Evolutionary conservation across 1,140 invertebrate species (phyloP), one percentile per base, ranked within the genome.

Genomic region (Cyclina sinensis): DNA sequence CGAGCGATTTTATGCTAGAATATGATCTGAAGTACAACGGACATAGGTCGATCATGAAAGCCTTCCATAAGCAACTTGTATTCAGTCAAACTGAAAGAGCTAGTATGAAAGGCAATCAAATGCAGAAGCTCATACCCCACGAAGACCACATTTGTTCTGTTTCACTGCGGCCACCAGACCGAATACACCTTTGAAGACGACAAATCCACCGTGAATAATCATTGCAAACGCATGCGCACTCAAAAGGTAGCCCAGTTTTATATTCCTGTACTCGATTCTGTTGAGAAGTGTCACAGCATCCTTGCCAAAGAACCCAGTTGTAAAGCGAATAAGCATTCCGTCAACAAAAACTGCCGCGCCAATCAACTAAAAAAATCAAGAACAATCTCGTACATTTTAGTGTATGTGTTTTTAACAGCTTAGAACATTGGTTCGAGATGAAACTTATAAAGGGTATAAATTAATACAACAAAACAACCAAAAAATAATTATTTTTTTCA

Each of bases 251-350:
- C 79, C 79, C 4, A 62, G 16, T 18, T 62, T 30, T 12, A 81
- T 46, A 16, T 43, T 65, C 0, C n/a, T 18, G 43, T 62, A 81
- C 24, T 39, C 18, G n/a, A 81, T 57, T 39, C 39, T 81, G 57
- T 65, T 81, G 1, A 81, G 35, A 9, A 81, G 51, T 14, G 54
- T 65, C 9, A 81, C 54, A 24, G 21, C 79, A 24, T 81, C 79
- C 12, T 27, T 12, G 21, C 48, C 27, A 14, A 65, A 46, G 51
- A 43, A 81, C 5, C 79, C 79, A 24, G 24, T 62, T 11, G 21
- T 21, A 12, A 81, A 16, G 14, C 54, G 32, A 12, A 81, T 1
- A 3, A 62, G 54, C 18, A 81, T 27, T 4, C 79, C 79, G 11
- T 43, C 35, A 54, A 81, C 79, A 21, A 81, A 59, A 1, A 81